These are phyloP conservation scores for Anniella stebbinsi DNA, from an alignment of 2,797 vertebrate genomes.

Conservation along the genomic window DNA sequence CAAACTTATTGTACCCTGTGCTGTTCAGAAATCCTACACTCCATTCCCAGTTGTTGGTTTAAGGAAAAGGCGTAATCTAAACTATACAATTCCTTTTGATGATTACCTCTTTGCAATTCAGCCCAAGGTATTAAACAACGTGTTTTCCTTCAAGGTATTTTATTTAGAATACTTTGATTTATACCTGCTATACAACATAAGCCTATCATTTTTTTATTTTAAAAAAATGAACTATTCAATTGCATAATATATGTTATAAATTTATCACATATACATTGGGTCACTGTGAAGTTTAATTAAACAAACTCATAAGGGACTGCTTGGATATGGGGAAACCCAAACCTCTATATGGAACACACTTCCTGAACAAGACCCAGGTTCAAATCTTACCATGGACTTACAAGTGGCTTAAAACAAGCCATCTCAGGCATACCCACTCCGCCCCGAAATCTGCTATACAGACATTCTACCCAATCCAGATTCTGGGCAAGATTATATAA, in stretches of 20 bases:
- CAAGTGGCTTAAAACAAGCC: neutral
- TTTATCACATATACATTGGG: neutral
- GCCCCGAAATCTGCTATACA: neutral
- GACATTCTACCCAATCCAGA: neutral
- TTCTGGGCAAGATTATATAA: neutral
- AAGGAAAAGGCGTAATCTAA: neutral
- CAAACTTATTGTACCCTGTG: neutral
- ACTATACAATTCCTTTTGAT: neutral
- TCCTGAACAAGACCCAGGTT: neutral
- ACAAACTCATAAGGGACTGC: constrained; percentile 20
- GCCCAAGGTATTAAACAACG: neutral
- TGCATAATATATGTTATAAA: neutral
- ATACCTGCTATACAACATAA: neutral
- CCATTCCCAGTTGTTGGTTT: neutral
- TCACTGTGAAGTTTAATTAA: constrained; percentile 48
- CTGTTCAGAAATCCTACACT: neutral
- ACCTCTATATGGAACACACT: neutral
- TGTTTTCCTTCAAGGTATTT: neutral
- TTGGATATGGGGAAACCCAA: neutral
- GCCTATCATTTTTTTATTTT: neutral
- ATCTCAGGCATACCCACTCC: neutral
- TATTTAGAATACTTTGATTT: neutral
- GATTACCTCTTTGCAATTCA: too few species aligned
- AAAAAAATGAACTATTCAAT: neutral
- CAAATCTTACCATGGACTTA: neutral